phyloP scores from a whole-genome alignment of 2,113 vertebrate genomes.

The Litocranius walleri region DNA sequence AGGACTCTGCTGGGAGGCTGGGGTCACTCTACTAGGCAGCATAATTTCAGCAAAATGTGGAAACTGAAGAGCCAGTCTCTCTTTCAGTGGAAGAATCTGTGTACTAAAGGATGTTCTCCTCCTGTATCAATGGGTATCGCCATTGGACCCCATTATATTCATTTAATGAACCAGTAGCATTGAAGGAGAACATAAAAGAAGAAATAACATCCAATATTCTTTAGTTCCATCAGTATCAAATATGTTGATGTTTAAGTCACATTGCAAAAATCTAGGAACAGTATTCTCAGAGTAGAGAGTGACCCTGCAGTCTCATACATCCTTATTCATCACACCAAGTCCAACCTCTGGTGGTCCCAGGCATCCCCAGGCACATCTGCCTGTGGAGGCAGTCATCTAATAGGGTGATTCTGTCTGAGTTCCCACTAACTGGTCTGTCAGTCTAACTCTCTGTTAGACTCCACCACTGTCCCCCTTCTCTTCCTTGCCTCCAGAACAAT shows the following conservation, averaged over 20 bases:
- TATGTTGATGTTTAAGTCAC: background rate
- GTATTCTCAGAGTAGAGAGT: background rate
- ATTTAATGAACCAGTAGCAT: background rate
- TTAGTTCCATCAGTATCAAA: background rate
- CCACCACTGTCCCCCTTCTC: background rate
- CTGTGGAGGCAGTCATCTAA: background rate
- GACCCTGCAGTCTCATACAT: background rate
- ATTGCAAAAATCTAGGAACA: background rate
- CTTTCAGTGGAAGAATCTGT: background rate
- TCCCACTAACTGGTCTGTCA: background rate
- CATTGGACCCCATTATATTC: background rate
- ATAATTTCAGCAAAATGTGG: background rate
- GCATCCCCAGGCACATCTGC: background rate
- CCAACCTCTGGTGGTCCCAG: background rate
- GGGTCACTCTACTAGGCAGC: background rate
- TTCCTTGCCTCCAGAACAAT: constrained; percentile 40
- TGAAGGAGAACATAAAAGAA: background rate
- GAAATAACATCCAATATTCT: background rate
- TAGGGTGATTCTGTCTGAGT: background rate
- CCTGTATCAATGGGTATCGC: rapidly evolving
- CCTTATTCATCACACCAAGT: background rate
- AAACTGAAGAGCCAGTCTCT: background rate
- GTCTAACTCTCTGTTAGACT: background rate
- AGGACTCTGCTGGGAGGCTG: background rate
- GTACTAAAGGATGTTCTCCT: background rate